phyloP scores from a whole-genome alignment of 2,888 invertebrate species.

The Molorchus minor region DNA sequence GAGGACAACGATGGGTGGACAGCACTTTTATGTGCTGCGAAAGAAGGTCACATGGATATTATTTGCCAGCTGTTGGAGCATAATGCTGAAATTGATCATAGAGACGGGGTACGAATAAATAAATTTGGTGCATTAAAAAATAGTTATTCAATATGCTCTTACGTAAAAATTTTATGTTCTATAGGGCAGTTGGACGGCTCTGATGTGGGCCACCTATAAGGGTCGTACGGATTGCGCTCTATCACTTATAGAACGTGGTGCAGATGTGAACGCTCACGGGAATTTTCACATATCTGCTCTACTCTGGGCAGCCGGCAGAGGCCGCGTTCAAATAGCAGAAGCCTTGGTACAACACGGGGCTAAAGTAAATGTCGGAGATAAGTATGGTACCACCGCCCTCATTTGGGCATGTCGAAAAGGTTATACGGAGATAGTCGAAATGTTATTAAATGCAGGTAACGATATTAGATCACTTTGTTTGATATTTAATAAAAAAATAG shows the following conservation, averaged over 20 bases:
- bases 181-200: conserved; percentile 95
- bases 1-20: conserved; percentile 96
- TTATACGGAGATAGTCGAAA: conserved; percentile 82
- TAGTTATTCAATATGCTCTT: background rate
- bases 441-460: conserved; percentile 85
- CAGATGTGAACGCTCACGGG: conserved; percentile 94
- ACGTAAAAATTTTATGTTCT: conserved; percentile 28
- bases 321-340: conserved; percentile 85
- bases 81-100: conserved; percentile 85
- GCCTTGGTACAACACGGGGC: conserved; percentile 86
- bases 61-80: conserved; percentile 84
- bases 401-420: conserved; percentile 97
- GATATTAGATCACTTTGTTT: too few species aligned
- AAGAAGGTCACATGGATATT: conserved; percentile 85
- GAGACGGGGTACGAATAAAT: conserved; percentile 56
- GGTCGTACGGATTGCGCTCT: conserved; percentile 78
- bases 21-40: conserved; percentile 88
- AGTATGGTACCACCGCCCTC: conserved; percentile 95
- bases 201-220: conserved; percentile 98
- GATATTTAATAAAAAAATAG: too few species aligned
- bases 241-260: conserved; percentile 82
- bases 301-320: conserved; percentile 95
- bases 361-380: conserved; percentile 95
- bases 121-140: background rate
- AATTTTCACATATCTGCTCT: conserved; percentile 93